These are phyloP conservation scores for Amaurobius ferox DNA, from an alignment of 2,888 invertebrate genomes.

Conservation along the genomic window DNA sequence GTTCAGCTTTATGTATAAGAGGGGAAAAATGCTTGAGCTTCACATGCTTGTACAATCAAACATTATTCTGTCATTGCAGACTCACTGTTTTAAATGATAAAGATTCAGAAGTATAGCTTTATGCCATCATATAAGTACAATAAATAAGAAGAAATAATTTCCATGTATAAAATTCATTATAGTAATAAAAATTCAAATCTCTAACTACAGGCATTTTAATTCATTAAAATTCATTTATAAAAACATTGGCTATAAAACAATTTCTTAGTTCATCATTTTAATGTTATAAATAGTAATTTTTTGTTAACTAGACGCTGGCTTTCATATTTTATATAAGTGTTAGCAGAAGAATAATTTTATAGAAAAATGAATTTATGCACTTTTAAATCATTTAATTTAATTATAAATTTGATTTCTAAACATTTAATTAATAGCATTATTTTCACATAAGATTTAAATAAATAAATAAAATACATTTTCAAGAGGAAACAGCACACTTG, in stretches of 20 bases:
- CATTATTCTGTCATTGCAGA: neutral
- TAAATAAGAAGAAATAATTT: too few relatives aligned
- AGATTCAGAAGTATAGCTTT: neutral
- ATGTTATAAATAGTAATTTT: too few relatives aligned
- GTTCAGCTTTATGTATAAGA: neutral
- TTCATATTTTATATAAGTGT: too few relatives aligned
- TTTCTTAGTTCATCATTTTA: neutral
- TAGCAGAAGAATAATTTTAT: too few relatives aligned
- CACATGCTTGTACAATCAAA: slow-evolving; percentile 9
- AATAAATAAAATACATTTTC: too few relatives aligned
- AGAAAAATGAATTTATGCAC: too few relatives aligned
- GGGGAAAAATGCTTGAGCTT: slow-evolving; percentile 12
- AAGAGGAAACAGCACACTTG: too few relatives aligned
- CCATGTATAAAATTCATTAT: neutral
- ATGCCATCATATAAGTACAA: neutral
- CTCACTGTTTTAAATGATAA: neutral
- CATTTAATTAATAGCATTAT: too few relatives aligned
- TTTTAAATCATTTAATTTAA: too few relatives aligned
- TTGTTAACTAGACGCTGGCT: too few relatives aligned
- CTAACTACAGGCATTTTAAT: slow-evolving; percentile 1
- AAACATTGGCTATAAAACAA: neutral
- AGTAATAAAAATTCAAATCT: neutral
- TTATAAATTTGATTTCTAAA: too few relatives aligned
- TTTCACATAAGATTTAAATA: too few relatives aligned
- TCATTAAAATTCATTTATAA: slow-evolving; percentile 2